Evolutionary conservation across 2,888 invertebrate species (phyloP).

Genomic region (Chelonus formosanus): DNA sequence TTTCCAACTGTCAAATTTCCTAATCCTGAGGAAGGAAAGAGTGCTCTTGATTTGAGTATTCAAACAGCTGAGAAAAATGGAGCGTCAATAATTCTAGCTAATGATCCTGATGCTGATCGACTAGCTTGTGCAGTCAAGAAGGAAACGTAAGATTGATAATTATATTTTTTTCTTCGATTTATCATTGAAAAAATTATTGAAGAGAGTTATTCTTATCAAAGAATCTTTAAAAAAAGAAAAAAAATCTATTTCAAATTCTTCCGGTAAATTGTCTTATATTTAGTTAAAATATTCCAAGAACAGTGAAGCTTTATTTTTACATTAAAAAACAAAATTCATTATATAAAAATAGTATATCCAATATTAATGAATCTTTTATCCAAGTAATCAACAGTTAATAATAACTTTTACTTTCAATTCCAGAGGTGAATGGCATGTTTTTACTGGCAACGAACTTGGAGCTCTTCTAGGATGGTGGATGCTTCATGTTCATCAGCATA

Average conservation of each 20-base stretch:
- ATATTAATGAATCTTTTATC: too few species aligned
- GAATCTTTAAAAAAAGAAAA: too few species aligned
- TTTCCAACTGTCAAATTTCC: constrained; percentile 98
- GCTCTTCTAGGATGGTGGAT: constrained; percentile 95
- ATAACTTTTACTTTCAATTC: constrained; percentile 44
- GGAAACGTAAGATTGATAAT: constrained; percentile 68
- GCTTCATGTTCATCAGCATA: constrained; percentile 70
- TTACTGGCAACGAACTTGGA: constrained; percentile 96
- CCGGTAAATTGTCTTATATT: too few species aligned
- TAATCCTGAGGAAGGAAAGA: constrained; percentile 96
- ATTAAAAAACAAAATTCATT: background rate
- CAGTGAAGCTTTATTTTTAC: background rate
- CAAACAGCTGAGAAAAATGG: constrained; percentile 77
- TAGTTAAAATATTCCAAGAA: background rate
- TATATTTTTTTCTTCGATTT: too few species aligned
- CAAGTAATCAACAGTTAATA: background rate
- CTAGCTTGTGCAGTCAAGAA: constrained; percentile 87
- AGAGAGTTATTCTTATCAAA: too few species aligned
- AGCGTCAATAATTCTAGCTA: constrained; percentile 85
- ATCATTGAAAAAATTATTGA: too few species aligned
- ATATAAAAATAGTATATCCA: too few species aligned
- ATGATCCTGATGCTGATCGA: constrained; percentile 98
- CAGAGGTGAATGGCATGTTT: constrained; percentile 84
- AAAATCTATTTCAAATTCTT: too few species aligned
- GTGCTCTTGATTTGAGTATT: constrained; percentile 80